phyloP scores from a whole-genome alignment of 2,113 vertebrate species.

The Acrocephalus arundinaceus region DNA sequence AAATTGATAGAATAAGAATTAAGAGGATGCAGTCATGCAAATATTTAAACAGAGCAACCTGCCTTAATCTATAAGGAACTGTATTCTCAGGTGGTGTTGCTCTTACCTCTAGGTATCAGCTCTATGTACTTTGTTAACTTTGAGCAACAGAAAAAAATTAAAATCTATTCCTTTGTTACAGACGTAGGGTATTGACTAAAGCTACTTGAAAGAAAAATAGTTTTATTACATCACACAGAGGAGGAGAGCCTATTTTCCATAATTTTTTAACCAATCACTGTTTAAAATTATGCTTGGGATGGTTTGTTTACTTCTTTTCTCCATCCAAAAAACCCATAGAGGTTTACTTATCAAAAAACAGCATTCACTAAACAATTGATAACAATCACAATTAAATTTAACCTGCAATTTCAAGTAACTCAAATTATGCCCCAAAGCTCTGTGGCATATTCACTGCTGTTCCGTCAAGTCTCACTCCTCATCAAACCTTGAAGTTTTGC shows the following conservation, averaged over 20 bases:
- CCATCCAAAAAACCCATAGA: background rate
- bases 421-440: conserved; percentile 43
- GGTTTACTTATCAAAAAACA: conserved; percentile 3
- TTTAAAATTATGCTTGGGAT: conserved; percentile 13
- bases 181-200: background rate
- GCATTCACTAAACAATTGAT: background rate
- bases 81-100: background rate
- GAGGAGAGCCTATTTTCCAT: background rate
- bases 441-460: conserved; percentile 1
- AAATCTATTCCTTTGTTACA: background rate
- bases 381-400: conserved; percentile 56
- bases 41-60: conserved; percentile 9
- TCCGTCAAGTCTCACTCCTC: conserved; percentile 40
- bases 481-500: conserved; percentile 32
- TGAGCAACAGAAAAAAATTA: background rate
- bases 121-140: background rate
- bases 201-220: background rate
- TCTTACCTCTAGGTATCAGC: background rate
- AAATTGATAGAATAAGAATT: conserved; percentile 44
- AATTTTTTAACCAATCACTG: background rate
- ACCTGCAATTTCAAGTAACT: conserved; percentile 25
- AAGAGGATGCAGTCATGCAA: conserved; percentile 25
- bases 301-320: conserved; percentile 26
- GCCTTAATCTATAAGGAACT: conserved; percentile 4
- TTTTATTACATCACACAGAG: background rate